Evolutionary conservation across 2,113 vertebrate genomes (phyloP).

Genomic region (Triplophysa dalaica): DNA sequence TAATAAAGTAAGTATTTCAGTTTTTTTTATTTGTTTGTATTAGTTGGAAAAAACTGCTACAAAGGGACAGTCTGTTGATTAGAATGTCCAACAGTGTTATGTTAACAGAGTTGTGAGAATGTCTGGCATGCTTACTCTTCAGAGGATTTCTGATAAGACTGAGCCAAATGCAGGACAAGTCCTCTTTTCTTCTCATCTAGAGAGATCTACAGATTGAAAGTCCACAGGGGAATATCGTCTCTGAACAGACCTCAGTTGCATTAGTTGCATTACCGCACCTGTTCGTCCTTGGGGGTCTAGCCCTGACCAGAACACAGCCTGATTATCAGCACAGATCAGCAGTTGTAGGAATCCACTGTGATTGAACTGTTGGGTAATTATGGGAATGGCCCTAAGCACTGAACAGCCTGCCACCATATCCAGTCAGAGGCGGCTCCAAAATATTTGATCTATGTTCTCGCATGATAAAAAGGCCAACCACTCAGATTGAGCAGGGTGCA

Average conservation of each 20-base stretch:
- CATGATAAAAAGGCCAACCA: background rate
- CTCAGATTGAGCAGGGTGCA: background rate
- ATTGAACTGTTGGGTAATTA: constrained; percentile 76
- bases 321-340: constrained; percentile 75
- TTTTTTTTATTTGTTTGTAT: constrained; percentile 3
- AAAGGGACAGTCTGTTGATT: constrained; percentile 43
- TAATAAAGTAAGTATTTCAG: no score
- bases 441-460: background rate
- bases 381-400: constrained; percentile 71
- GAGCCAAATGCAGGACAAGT: constrained; percentile 64
- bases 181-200: constrained; percentile 66
- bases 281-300: constrained; percentile 77
- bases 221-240: constrained; percentile 64
- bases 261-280: constrained; percentile 68
- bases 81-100: constrained; percentile 54
- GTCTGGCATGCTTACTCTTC: constrained; percentile 63
- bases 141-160: constrained; percentile 63
- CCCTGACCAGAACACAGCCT: constrained; percentile 64
- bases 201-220: constrained; percentile 66
- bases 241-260: constrained; percentile 61
- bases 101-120: constrained; percentile 49
- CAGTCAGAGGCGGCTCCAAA: background rate
- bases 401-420: constrained; percentile 39
- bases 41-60: constrained; percentile 43
- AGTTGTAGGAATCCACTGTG: constrained; percentile 69